phyloP scores from a whole-genome alignment of 2,888 invertebrate genomes.

The Cheilosia urbana region DNA sequence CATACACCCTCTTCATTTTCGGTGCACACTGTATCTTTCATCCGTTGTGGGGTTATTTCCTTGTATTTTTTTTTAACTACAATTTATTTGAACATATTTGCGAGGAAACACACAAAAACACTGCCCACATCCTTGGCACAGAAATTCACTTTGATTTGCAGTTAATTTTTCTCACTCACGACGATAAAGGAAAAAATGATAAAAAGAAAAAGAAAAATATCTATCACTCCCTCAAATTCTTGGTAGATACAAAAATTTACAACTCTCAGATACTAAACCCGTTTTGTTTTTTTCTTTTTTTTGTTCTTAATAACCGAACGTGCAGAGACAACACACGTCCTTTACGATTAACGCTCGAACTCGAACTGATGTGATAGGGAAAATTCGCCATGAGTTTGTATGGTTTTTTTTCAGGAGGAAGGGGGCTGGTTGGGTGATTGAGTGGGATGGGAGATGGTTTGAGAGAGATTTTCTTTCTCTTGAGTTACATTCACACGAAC shows the following conservation, averaged over 20 bases:
- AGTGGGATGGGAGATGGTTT: constrained; percentile 73
- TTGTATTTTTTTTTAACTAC: constrained; percentile 40
- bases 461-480: constrained; percentile 59
- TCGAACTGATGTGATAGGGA: constrained; percentile 81
- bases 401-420: constrained; percentile 62
- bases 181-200: constrained; percentile 37
- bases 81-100: constrained; percentile 58
- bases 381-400: constrained; percentile 69
- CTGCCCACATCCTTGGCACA: constrained; percentile 56
- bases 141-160: constrained; percentile 45
- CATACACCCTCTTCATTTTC: constrained; percentile 72
- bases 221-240: constrained; percentile 74
- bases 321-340: constrained; percentile 80
- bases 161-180: constrained; percentile 66
- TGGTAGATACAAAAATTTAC: constrained; percentile 77
- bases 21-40: constrained; percentile 65
- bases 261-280: constrained; percentile 77
- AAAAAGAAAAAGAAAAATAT: constrained; percentile 55
- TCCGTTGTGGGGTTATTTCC: constrained; percentile 11
- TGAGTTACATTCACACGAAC: constrained; percentile 58
- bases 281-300: constrained; percentile 72
- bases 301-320: constrained; percentile 77
- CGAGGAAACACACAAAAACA: constrained; percentile 11
- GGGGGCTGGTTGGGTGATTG: constrained; percentile 67
- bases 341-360: constrained; percentile 82